Evolutionary conservation across 2,888 invertebrate genomes (phyloP), one percentile per base, ranked within the genome.

Genomic region (Troides aeacus): DNA sequence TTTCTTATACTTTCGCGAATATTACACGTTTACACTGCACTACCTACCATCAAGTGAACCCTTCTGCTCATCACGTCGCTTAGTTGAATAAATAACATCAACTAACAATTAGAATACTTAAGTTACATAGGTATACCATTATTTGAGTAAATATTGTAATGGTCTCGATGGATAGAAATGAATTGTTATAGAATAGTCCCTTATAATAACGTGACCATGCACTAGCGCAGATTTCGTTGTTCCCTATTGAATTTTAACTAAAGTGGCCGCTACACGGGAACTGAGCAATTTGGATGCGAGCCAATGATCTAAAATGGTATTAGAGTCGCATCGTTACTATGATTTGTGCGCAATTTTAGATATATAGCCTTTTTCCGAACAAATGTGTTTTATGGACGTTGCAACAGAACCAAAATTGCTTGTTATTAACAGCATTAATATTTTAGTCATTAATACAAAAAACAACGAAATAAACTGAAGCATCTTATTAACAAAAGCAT

Each of bases 191-290:
- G 69, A 67, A 64, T 66, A 62, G 64, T 71, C 66, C 63, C 64
- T 68, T 72, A 64, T 15, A 58, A 74, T 72, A 10, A 68, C 62
- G 30, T 17, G 62, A 46, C 17, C 56, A 53, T 61, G 68, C 72
- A 72, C 73, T 71, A 74, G 74, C 72, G 62, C 73, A 74, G 74
- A 74, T 75, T 77, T 74, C 70, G 72, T 71, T 71, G 70, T 74
- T 61, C 70, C 74, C 75, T 81, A 81, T 82, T 81, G 81, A 81
- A 82, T 82, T 78, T 79, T 78, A 81, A 81, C 77, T 74, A 76
- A 76, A 73, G 73, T 74, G 69, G 73, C 70, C 62, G 66, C 42
- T 69, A 67, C 58, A 72, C 64, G 61, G 39, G 68, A 67, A 62
- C 78, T 77, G 75, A 75, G 42, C 78, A 72, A 71, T 72, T 72